Evolutionary conservation across 2,113 vertebrate species (phyloP), one percentile per base, ranked within the genome.

Genomic region (Taxidea taxus): DNA sequence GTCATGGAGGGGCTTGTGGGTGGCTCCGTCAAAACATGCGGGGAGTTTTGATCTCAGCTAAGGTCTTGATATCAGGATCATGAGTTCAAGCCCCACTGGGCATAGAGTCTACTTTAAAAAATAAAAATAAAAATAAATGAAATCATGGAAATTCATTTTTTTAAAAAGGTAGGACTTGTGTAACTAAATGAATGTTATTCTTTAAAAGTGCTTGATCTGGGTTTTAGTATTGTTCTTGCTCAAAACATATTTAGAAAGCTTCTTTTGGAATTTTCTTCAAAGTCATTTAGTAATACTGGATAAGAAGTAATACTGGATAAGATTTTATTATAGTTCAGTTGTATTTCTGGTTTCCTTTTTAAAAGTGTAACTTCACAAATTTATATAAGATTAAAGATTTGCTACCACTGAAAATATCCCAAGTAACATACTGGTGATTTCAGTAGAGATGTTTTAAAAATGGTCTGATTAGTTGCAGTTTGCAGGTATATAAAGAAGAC

Each of bases 241-340:
- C 39, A 60, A 51, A 39, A 93, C 29, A 37, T 60, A 92, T 12
- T 92, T 68, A 58, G 16, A 54, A 94, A 31, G n/a, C 37, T 9
- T 56, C 56, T 91, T 95, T 85, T 39, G n/a, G 54, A 68, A 80
- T 97, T 83, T 87, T 77, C 75, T 92, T 90, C 44, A 64, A 85
- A 91, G 3, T 72, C 16, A 83, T 34, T 90, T 82, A 92, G 60
- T 91, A 42, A 37, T 83, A 91, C 20, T 75, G 3, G 72, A 12
- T 87, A 64, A 62, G 12, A 83, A 97, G 60, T 82, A n/a, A n/a
- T n/a, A n/a, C n/a, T n/a, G n/a, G n/a, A n/a, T n/a, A n/a, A n/a
- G 13, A 74, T 81, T 75, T 95, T 49, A 94, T 90, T 90, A 39
- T 18, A 42, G 20, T 86, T 86, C 42, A 85, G 39, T 85, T 27